Base-by-base conservation (phyloP, 2,797 vertebrate species). In the Danio jaintianensis region DNA sequence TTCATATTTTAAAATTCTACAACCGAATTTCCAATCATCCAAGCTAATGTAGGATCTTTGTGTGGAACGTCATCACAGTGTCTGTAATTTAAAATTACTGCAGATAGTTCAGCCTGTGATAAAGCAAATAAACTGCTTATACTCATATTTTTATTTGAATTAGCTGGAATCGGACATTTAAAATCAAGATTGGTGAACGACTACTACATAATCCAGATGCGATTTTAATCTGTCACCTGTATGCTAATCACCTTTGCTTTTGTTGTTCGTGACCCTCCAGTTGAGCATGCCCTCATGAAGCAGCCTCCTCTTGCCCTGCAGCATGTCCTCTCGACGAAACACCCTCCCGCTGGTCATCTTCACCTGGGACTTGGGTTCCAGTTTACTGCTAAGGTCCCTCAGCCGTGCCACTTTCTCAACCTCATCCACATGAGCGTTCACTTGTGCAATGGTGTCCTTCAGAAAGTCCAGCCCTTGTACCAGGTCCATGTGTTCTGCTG, bases 301-400 rank as follows among this genome's bases (percentile, higher is more conserved):
- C 13, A 99, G 93, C 42, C 69, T 86, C 47, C 92, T 85, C 56
- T 84, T 85, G 4, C 63, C 82, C 47, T 79, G 91, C 0, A 92
- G 70, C 88, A 99, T 91, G 77, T 98, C 95, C 43, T 97, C 96
- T 62, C 92, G 95, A 72, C 93, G 91, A 87, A 99, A 93, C 4
- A 89, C 63, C 11, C 88, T 88, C 0, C 95, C 95, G 0, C 95
- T 94, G 82, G 94, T 96, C 88, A 90, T 88, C 13, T 94, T 94
- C 75, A 93, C 92, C 12, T 88, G 93, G 0, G 95, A 94, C 77
- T 96, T 97, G 0, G 92, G 82, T 71, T 99, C 98, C 91, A 97
- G 92, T 50, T 89, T 94, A 66, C 83, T 83, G 5, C 86, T 84
- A 4, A 99, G 95, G 62, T 96, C 96, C 43, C 86, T 88, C 58